Conservation (phyloP, 1,140 invertebrate species). For the Pogonus chalceus region DNA sequence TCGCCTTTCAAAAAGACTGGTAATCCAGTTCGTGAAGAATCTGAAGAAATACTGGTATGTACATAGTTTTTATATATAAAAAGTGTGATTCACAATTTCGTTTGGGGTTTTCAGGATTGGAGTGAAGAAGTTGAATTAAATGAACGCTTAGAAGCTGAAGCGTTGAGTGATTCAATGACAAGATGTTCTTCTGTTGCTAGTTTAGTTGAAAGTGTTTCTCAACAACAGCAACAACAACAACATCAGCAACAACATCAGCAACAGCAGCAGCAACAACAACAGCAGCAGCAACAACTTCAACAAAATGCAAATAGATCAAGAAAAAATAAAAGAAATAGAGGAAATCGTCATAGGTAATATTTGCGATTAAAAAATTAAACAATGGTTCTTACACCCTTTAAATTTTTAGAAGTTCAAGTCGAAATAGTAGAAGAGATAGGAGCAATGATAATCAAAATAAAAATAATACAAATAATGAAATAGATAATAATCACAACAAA, state of each 20-base stretch:
- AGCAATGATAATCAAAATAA: constrained; percentile 30
- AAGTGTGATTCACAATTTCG: not conserved
- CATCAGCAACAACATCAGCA: constrained; percentile 7
- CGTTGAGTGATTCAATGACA: constrained; percentile 36
- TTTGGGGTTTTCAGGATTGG: constrained; percentile 44
- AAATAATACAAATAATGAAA: constrained; percentile 8
- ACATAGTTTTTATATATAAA: not conserved
- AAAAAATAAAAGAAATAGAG: not conserved
- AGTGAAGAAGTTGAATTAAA: constrained; percentile 45
- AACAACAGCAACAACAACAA: constrained; percentile 20
- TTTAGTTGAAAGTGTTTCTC: constrained; percentile 36
- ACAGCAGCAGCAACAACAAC: constrained; percentile 26
- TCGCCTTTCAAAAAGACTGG: not conserved
- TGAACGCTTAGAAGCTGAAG: constrained; percentile 38
- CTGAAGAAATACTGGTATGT: constrained; percentile 1
- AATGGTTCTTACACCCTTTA: constrained; percentile 34
- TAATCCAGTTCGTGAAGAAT: not conserved
- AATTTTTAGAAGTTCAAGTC: constrained; percentile 38
- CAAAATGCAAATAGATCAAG: constrained; percentile 9
- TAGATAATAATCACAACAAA: constrained; percentile 9
- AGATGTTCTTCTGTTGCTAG: constrained; percentile 45
- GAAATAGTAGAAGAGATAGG: constrained; percentile 35
- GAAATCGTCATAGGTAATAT: not conserved
- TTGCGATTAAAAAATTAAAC: constrained; percentile 27
- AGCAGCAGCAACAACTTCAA: constrained; percentile 23